Percentiles rank a stretch among this genome's conserved stretches.
Conservation (phyloP, 2,113 vertebrate species). For the Platichthys stellatus region DNA sequence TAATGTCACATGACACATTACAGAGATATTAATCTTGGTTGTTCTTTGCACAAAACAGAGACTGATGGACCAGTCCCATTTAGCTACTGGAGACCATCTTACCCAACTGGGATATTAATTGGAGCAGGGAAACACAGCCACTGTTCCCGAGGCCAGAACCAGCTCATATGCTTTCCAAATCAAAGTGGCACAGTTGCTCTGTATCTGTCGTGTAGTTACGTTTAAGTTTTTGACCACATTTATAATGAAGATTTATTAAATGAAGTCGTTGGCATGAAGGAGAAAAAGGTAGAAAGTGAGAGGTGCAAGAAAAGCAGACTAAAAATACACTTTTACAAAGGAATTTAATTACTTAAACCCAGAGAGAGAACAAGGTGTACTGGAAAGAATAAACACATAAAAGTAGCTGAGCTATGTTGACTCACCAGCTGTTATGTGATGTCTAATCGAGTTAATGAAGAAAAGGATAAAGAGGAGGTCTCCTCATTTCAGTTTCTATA, state of each 20-base stretch:
- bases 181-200: constrained; percentile 35
- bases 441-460: constrained; percentile 7
- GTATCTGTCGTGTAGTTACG: constrained; percentile 4
- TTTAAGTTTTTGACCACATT: constrained; percentile 1
- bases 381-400: background rate
- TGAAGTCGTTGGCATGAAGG: background rate
- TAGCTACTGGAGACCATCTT: constrained; percentile 41
- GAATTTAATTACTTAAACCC: background rate
- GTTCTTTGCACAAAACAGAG: constrained; percentile 21
- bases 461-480: constrained; percentile 5
- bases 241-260: constrained; percentile 9
- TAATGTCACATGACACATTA: background rate
- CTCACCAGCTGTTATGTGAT: background rate
- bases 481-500: constrained; percentile 50
- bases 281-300: background rate
- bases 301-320: background rate
- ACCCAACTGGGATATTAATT: constrained; percentile 44
- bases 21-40: constrained; percentile 24
- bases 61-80: constrained; percentile 37
- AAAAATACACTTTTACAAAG: background rate
- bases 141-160: constrained; percentile 28
- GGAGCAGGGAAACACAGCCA: constrained; percentile 28
- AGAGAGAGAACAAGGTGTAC: background rate
- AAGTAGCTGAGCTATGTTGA: background rate
- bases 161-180: constrained; percentile 33